Base-by-base conservation (phyloP, 2,797 vertebrate genomes). In the Pyrocephalus nanus region DNA sequence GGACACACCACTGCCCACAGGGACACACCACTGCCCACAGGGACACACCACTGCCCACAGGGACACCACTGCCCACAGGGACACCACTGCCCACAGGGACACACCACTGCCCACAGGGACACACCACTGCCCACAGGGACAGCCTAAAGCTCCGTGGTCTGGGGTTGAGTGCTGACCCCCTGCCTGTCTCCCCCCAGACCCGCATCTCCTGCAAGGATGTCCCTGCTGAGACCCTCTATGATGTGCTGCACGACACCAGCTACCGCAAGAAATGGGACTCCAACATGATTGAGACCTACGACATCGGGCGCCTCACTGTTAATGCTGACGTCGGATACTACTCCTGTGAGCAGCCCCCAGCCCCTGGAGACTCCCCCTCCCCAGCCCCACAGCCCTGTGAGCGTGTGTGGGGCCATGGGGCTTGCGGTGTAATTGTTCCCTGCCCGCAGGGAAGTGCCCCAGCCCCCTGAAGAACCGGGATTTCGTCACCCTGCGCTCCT, bases 401-500 rank as follows among this genome's bases (percentile, higher is more conserved):
- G 0, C 2, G 25, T 1, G 12, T 45, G 22, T 8, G 43, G 32
- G 19, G 32, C 38, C 5, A 0, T 1, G 54, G 38, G 48, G 50
- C 12, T 36, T 29, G 47, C 3, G 3, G 4, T 42, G 23, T 89
- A 67, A 92, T 9, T 0, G 14, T 91, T 53, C 51, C 51, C 21
- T 86, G 29, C 53, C 78, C 4, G 0, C 96, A 99, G 98, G 99
- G 98, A 98, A 97, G 66, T 99, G 98, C 93, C 98, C 98, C 0
- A 98, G 96, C 36, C 98, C 98, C 8, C 77, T 98, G 91, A 98
- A 99, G 98, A 99, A 99, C 97, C 97, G 98, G 83, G 98, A 98
- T 97, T 99, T 99, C 64, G 98, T 99, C 81, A 98, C 98, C 11
- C 97, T 99, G 98, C 98, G 98, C 29, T 99, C 98, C 47, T 98